Evolutionary conservation across 2,797 vertebrate genomes (phyloP), one percentile per base, ranked within the genome.

Genomic region (Telmatherina bonti): DNA sequence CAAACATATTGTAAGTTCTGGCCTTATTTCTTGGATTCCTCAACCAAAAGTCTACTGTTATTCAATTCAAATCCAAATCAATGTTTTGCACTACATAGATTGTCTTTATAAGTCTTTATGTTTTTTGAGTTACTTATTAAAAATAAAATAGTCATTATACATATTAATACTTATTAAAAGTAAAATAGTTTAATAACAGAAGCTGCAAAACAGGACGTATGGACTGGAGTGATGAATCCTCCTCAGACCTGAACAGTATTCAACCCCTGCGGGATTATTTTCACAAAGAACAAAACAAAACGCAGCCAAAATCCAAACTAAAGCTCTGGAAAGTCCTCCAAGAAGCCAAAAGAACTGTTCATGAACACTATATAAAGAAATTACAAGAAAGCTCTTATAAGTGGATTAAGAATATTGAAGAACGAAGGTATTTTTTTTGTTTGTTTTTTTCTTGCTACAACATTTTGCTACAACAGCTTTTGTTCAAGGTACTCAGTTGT

Each of bases 1-100:
- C 1, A 74, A 71, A 65, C 35, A 65, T 16, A 49, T 16, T 51
- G 26, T 41, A 52, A 60, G 57, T 59, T 24, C 9, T 1, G 26
- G 20, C 5, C n/a, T 64, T 62, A 22, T n/a, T 51, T 53, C 47
- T 2, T 58, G 18, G 5, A 4, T 27, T 24, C 3, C 41, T 56
- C 24, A 78, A 67, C 26, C 35, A 3, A 64, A 20, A 18, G 13
- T 45, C 8, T 18, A 47, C 18, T 55, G 26, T 10, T 30, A 3
- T 71, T 43, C 26, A 45, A n/a, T 58, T 1, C 16, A 16, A 53
- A 60, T 41, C 29, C 0, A 55, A 26, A 51, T n/a, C 3, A 54
- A 27, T 6, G 61, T 36, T 38, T 26, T 53, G 6, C 27, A 52
- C 68, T 20, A 3, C 51, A 26, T 16, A 36, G 35, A 30, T 35